Conservation (phyloP, 2,113 vertebrate genomes). For the Perognathus longimembris region DNA sequence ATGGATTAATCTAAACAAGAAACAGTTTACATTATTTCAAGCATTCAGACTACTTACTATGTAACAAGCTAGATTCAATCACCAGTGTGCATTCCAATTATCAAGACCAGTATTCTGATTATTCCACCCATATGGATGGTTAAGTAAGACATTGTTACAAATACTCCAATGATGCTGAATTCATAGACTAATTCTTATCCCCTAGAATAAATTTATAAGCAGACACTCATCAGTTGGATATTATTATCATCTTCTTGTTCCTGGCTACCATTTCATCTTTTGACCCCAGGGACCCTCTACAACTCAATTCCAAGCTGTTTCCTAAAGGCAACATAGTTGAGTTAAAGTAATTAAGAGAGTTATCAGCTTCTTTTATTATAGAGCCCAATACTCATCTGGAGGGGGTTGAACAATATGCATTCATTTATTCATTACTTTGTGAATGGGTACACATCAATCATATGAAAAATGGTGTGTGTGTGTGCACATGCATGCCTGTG, state of each 20-base stretch:
- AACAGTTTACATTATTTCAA: not conserved
- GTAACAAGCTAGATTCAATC: not conserved
- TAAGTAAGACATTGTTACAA: not conserved
- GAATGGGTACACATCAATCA: not conserved
- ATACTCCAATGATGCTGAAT: not conserved
- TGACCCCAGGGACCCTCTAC: not conserved
- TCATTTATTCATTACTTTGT: not conserved
- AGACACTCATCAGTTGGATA: not conserved
- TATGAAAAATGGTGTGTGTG: too few species aligned
- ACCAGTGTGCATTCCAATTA: not conserved
- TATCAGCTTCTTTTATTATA: not conserved
- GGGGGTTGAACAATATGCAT: not conserved
- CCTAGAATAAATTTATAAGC: not conserved
- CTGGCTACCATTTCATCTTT: not conserved
- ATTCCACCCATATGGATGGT: not conserved
- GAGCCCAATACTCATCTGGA: not conserved
- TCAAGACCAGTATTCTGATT: not conserved
- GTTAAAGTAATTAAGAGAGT: not conserved
- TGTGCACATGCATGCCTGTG: too few species aligned
- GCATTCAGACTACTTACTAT: not conserved
- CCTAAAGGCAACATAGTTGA: not conserved
- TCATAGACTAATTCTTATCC: not conserved
- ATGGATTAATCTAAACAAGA: fast-evolving
- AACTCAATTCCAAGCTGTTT: not conserved
- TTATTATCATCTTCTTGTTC: not conserved